Conservation (phyloP, 1,140 invertebrate genomes). For the Drosophila novamexicana region DNA sequence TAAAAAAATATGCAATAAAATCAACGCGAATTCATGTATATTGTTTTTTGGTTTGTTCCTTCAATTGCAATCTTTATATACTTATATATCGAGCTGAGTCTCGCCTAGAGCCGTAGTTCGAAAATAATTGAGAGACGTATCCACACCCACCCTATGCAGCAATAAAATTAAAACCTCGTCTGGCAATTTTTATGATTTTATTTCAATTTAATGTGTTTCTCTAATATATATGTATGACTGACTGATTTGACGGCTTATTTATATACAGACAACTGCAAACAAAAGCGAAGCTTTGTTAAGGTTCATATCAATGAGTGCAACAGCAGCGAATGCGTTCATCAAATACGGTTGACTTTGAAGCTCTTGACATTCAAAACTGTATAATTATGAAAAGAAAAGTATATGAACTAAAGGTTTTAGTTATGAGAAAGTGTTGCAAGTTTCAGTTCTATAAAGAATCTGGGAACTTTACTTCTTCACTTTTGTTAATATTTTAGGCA, state of each 20-base stretch:
- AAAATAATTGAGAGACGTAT: not conserved
- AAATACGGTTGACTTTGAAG: not conserved
- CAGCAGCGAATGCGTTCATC: not conserved
- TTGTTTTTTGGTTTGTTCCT: slow-evolving; percentile 5
- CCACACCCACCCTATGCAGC: slow-evolving; percentile 26
- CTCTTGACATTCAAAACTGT: not conserved
- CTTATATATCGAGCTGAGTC: slow-evolving; percentile 1
- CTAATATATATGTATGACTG: not conserved
- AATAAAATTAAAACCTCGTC: slow-evolving; percentile 25
- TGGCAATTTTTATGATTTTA: slow-evolving; percentile 46
- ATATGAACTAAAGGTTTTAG: too few relatives aligned
- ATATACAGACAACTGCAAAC: not conserved
- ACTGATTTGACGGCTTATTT: too few relatives aligned
- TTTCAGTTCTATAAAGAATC: too few relatives aligned
- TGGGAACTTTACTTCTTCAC: too few relatives aligned
- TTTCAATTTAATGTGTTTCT: slow-evolving; percentile 42
- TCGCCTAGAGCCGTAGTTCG: not conserved
- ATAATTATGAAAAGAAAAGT: too few relatives aligned
- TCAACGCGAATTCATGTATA: slow-evolving; percentile 24
- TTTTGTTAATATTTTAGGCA: too few relatives aligned
- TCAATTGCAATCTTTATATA: slow-evolving; percentile 7
- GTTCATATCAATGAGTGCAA: slow-evolving; percentile 12
- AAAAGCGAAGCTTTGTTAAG: slow-evolving; percentile 36
- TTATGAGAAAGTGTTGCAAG: too few relatives aligned
- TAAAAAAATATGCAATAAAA: slow-evolving; percentile 37